A percentile compares a stretch with the other conserved stretches of the same genome.
Conservation (phyloP, 2,888 invertebrate species). For the Tholera decimalis region DNA sequence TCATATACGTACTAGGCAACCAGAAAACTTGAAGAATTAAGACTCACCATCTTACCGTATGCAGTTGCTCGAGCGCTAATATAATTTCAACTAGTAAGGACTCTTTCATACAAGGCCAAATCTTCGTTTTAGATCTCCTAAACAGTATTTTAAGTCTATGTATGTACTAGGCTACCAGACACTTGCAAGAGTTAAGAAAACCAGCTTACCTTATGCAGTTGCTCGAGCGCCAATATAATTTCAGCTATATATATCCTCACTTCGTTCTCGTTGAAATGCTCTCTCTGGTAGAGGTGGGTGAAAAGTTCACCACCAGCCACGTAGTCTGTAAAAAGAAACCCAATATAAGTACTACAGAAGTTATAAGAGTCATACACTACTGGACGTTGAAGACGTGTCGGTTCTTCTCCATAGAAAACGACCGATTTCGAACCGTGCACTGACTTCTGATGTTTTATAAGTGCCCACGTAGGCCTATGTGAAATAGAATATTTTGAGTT, state of each 20-base stretch:
- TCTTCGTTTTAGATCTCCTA: neutral
- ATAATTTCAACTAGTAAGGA: slow-evolving; percentile 95
- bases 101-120: neutral
- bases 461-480: no score
- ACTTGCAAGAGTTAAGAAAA: neutral
- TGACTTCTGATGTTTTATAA: no score
- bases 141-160: neutral
- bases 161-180: slow-evolving; percentile 3
- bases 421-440: no score
- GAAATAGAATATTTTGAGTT: no score
- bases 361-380: neutral
- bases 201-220: slow-evolving; percentile 96
- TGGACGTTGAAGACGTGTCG: no score
- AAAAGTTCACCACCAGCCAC: slow-evolving; percentile 99
- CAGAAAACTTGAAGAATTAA: neutral
- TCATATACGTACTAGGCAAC: neutral
- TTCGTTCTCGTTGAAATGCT: slow-evolving; percentile 97
- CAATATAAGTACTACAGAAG: neutral
- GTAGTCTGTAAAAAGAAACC: slow-evolving; percentile 94
- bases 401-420: no score
- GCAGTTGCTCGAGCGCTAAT: slow-evolving; percentile 98
- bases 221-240: slow-evolving; percentile 98
- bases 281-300: slow-evolving; percentile 98
- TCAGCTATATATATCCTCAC: slow-evolving; percentile 99
- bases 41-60: slow-evolving; percentile 93